These are phyloP conservation scores for Oryzias curvinotus DNA, from an alignment of 2,113 vertebrate genomes.

Conservation along the genomic window DNA sequence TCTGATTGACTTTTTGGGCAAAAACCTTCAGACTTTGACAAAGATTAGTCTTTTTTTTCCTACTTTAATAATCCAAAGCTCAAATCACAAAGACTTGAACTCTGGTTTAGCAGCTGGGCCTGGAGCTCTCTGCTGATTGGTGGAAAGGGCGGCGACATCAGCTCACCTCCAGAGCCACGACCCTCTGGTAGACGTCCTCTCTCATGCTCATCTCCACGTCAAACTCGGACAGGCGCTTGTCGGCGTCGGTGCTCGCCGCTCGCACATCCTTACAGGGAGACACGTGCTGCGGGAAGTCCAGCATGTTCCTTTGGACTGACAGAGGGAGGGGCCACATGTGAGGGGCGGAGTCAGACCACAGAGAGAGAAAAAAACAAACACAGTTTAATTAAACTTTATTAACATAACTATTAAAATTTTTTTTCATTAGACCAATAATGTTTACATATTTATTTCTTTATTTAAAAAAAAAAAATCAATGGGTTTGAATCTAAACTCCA, in stretches of 20 bases:
- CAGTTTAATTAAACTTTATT: background rate
- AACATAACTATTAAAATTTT: background rate
- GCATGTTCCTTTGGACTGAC: slow-evolving; percentile 89
- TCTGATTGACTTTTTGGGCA: too few relatives aligned
- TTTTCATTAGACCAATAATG: too few relatives aligned
- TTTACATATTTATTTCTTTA: too few relatives aligned
- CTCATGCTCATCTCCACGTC: slow-evolving; percentile 99
- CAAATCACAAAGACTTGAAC: too few relatives aligned
- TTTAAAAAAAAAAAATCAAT: too few relatives aligned
- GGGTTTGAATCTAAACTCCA: too few relatives aligned
- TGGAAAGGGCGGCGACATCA: background rate
- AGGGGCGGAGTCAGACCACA: background rate
- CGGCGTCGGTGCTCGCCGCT: slow-evolving; percentile 88
- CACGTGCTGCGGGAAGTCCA: slow-evolving; percentile 97
- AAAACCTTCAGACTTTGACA: too few relatives aligned
- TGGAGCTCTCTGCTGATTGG: too few relatives aligned
- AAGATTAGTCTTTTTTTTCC: too few relatives aligned
- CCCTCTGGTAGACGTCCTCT: slow-evolving; percentile 90
- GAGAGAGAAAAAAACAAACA: background rate
- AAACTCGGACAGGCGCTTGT: slow-evolving; percentile 93
- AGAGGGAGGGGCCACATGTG: background rate
- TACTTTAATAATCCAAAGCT: too few relatives aligned
- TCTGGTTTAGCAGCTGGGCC: too few relatives aligned
- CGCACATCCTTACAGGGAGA: slow-evolving; percentile 87
- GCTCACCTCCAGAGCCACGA: slow-evolving; percentile 89